Conservation (phyloP, 2,113 vertebrate genomes). For the Tympanuchus pallidicinctus region DNA sequence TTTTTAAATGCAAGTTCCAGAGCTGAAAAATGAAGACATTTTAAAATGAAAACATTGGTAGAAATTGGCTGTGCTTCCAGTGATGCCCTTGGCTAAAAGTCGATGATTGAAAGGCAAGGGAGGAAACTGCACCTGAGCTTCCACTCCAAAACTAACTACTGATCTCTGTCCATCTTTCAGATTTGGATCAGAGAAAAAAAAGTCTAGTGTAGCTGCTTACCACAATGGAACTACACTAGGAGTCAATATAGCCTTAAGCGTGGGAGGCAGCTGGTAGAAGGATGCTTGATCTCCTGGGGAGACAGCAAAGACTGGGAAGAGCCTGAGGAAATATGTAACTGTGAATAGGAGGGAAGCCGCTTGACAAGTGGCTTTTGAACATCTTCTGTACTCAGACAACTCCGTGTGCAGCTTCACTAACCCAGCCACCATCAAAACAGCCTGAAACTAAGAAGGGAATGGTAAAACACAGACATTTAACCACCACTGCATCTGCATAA, state of each 20-base stretch:
- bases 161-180: not conserved
- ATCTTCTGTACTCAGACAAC: not conserved
- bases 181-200: not conserved
- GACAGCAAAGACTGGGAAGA: not conserved
- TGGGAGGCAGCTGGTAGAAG: not conserved
- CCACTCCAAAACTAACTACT: not conserved
- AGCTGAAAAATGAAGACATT: not conserved
- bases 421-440: not conserved
- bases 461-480: not conserved
- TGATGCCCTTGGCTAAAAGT: not conserved
- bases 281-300: not conserved
- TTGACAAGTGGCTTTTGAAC: not conserved
- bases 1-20: not conserved
- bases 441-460: not conserved
- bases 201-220: not conserved
- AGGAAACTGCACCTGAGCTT: not conserved
- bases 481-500: not conserved
- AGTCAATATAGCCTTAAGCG: not conserved
- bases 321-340: not conserved
- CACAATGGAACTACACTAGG: not conserved
- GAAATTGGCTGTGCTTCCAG: not conserved
- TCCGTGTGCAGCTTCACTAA: not conserved
- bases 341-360: fast-evolving
- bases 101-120: not conserved
- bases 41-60: not conserved